Evolutionary conservation across 1,140 invertebrate genomes (phyloP), one percentile per base, ranked within the genome.

Genomic region (Hylaeus volcanicus): DNA sequence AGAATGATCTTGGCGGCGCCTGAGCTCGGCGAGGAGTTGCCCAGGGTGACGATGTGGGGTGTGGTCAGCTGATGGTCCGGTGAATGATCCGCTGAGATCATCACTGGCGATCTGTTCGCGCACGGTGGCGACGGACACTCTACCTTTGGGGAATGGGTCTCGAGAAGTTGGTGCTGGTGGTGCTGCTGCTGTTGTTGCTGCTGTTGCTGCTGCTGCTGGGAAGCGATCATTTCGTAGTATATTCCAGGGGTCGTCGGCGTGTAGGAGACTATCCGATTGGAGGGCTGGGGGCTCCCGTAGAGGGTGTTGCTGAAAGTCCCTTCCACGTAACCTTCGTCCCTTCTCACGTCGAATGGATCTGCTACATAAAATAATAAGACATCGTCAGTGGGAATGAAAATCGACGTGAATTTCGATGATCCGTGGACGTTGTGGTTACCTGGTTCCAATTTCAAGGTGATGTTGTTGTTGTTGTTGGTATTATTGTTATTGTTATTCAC

Each of bases 331-430:
- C 1, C 81, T 88, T 91, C 90, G 5, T 60, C 76, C 80, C 92
- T 88, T 65, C 90, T 88, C 51, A 93, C 4, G 53, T 94, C 92
- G 76, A 91, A 93, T 37, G 89, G 87, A 43, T 93, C 94, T 94
- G 90, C 9, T 88, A 51, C 2, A 65, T 55, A 37, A 8, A 53
- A 39, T 53, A 77, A 26, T 26, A 26, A 26, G 26, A 15, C 12
- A 66, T 39, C 26, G 1, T 1, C 61, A 11, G 45, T 48, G 3
- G 6, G 45, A 48, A 48, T 48, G 45, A 48, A 48, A 4, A 48
- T 48, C 45, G 3, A 3, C 45, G 8, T 6, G 4, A 8, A 48
- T 48, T 26, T 26, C 26, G 26, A 26, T 26, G 8, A 48, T 8
- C 8, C 45, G 45, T 3, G 45, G 45, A 6, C 0, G 0, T 8